A percentile compares a stretch with the other conserved stretches of the same genome.
Conservation (phyloP, 1,140 invertebrate species). For the Drosophila jambulina region DNA sequence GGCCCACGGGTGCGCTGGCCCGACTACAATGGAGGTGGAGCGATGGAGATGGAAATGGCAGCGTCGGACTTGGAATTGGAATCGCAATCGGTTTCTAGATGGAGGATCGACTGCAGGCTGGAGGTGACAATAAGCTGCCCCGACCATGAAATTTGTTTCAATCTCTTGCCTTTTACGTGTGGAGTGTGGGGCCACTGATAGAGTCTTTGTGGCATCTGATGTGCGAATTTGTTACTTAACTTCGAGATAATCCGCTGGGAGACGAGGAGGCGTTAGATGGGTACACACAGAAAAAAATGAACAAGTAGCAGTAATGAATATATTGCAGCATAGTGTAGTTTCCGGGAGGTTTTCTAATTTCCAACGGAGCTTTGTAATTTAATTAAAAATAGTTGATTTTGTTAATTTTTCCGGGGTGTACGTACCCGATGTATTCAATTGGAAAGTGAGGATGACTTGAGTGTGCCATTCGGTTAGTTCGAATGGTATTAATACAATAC, state of each 20-base stretch:
- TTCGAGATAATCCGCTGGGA: slow-evolving; percentile 44
- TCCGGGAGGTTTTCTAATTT: not conserved
- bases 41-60: slow-evolving; percentile 44
- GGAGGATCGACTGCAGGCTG: slow-evolving; percentile 38
- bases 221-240: slow-evolving; percentile 85
- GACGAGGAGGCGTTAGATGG: slow-evolving; percentile 60
- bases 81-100: slow-evolving; percentile 7
- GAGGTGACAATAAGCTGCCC: slow-evolving; percentile 76
- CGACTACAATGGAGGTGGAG: slow-evolving; percentile 38
- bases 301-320: no score
- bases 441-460: slow-evolving; percentile 22
- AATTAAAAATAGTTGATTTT: slow-evolving; percentile 15
- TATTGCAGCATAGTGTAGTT: no score
- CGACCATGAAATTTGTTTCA: slow-evolving; percentile 74
- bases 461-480: not conserved
- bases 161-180: slow-evolving; percentile 77
- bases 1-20: slow-evolving; percentile 39
- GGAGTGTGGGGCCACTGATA: slow-evolving; percentile 52
- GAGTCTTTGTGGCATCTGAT: slow-evolving; percentile 84
- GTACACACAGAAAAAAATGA: slow-evolving; percentile 67
- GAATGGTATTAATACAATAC: slow-evolving; percentile 18
- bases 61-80: slow-evolving; percentile 27
- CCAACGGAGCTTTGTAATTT: no score
- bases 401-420: not conserved
- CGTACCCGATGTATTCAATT: slow-evolving; percentile 16